A percentile compares a stretch with the other conserved stretches of the same genome.
Evolutionary conservation across 2,888 invertebrate genomes (phyloP).

Genomic region (Cinara cedri): DNA sequence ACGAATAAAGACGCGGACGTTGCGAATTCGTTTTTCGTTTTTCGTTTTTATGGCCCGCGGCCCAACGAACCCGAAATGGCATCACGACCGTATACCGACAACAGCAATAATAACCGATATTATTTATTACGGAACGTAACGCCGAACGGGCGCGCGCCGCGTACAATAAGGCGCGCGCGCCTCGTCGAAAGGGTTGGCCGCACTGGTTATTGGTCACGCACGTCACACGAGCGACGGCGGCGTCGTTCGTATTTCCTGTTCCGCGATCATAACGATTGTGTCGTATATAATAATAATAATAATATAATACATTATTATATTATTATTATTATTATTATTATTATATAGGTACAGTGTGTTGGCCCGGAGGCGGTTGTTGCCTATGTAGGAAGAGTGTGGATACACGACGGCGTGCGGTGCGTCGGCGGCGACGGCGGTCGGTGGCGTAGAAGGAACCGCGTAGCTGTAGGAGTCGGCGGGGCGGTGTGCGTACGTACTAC

Average conservation of each 20-base stretch:
- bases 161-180: not conserved
- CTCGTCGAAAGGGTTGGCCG: conserved; percentile 53
- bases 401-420: not conserved
- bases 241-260: conserved; percentile 54
- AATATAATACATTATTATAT: not conserved
- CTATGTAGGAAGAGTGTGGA: conserved; percentile 14
- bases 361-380: conserved; percentile 12
- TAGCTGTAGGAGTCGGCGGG: not conserved
- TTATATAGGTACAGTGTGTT: not conserved
- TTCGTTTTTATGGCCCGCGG: no score
- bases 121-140: no score
- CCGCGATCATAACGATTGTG: conserved; percentile 56
- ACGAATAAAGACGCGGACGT: no score
- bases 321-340: no score
- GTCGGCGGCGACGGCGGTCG: conserved; percentile 10
- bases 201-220: conserved; percentile 56
- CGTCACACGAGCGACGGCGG: conserved; percentile 42
- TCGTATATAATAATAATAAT: conserved; percentile 20
- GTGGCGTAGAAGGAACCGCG: no score
- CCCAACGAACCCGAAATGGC: no score
- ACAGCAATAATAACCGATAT: no score
- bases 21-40: no score
- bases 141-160: no score
- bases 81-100: no score
- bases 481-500: not conserved